Base-by-base conservation (phyloP, 2,797 vertebrate species). In the Serranus cabrilla region DNA sequence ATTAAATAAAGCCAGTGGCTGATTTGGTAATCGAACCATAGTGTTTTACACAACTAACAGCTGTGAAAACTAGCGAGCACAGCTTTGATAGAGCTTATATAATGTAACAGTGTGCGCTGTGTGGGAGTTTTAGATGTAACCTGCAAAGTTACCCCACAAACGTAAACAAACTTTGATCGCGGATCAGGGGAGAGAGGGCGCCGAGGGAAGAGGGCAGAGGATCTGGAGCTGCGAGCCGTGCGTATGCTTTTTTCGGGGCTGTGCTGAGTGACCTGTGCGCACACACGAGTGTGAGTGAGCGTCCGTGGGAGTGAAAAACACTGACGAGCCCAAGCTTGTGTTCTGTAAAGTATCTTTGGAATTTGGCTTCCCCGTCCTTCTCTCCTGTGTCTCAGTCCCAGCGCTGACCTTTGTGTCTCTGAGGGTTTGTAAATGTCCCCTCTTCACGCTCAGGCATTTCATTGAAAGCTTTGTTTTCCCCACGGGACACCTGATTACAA, bases 291-390 rank as follows among this genome's bases (percentile, higher is more conserved):
- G 84, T 18, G 54, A 71, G 83, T 18, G 72, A 78, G 76, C 63
- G 23, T 89, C 80, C 14, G 76, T 88, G 71, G 81, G 86, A 87
- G 85, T 81, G 80, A 77, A 81, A 82, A 42, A 77, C 75, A 5
- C 59, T 21, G 73, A 86, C 91, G 70, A 87, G 93, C 82, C 86
- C 1, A 23, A 91, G 88, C 92, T 83, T 92, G 92, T 77, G 82
- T 87, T 90, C 57, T 46, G 67, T 58, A 47, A 94, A 90, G 81
- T 75, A 92, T 93, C 87, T 83, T 64, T 91, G 95, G 95, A 94
- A 95, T 95, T 89, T 84, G 56, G 75, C 78, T 87, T 67, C 50
- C 43, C 18, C 16, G 52, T 83, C 61, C 66, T 18, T 76, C 46
- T 80, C 63, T 76, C 59, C 37, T 77, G 63, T 10, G 66, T 69